phyloP scores from a whole-genome alignment of 1,140 invertebrate species.

The Teleogryllus occipitalis region DNA sequence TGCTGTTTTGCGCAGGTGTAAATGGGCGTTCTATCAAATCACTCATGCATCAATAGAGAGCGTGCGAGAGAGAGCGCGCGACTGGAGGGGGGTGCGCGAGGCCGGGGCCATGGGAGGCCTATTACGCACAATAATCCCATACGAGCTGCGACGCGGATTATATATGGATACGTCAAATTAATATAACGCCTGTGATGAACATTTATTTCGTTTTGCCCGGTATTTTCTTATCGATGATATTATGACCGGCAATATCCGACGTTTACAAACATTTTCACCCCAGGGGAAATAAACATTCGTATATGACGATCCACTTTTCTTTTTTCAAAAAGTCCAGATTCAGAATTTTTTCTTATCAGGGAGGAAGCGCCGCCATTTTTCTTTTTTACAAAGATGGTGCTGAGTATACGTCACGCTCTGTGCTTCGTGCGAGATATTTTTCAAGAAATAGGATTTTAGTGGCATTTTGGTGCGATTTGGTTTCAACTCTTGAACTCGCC shows the following conservation, averaged over 20 bases:
- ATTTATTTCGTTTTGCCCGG: neutral
- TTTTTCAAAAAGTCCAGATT: neutral
- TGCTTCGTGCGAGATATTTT: neutral
- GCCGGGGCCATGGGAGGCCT: neutral
- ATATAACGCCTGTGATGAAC: neutral
- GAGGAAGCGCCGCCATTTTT: neutral
- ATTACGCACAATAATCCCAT: conserved; percentile 1
- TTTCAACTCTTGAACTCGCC: no score
- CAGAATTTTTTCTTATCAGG: neutral
- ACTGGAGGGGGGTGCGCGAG: neutral
- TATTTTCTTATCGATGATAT: neutral
- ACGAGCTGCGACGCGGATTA: neutral
- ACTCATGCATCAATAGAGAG: conserved; percentile 4
- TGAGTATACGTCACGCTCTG: neutral
- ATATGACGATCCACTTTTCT: neutral
- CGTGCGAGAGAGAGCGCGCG: neutral
- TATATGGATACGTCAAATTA: conserved; percentile 5
- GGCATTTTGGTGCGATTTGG: neutral
- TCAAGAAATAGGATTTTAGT: neutral
- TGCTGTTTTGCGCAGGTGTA: conserved; percentile 3
- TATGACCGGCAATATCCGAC: neutral
- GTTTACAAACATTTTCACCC: neutral
- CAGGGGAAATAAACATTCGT: neutral
- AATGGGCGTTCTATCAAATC: conserved; percentile 4
- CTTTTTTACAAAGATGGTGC: neutral